These are phyloP conservation scores for Menidia menidia DNA, from an alignment of 2,797 vertebrate species.

Conservation along the genomic window DNA sequence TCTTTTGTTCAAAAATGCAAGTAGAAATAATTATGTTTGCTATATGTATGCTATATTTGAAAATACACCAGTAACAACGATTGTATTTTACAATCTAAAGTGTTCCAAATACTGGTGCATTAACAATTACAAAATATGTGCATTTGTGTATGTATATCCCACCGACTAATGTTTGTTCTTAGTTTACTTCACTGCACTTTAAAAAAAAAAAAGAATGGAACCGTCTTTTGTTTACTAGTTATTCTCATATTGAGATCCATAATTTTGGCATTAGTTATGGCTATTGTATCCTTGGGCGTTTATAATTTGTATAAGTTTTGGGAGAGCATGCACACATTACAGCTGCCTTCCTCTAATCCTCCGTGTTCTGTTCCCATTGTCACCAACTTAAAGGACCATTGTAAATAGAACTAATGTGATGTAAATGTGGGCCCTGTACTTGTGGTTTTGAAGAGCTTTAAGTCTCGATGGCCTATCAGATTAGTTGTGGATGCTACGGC, in stretches of 20 bases:
- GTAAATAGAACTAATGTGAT: slow-evolving; percentile 46
- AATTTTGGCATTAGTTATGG: background rate
- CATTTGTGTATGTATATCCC: too few relatives aligned
- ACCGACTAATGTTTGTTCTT: too few relatives aligned
- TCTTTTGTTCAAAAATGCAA: too few relatives aligned
- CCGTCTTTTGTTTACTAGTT: background rate
- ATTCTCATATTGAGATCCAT: slow-evolving; percentile 5
- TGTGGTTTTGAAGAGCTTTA: slow-evolving; percentile 23
- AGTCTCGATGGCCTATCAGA: slow-evolving; percentile 43
- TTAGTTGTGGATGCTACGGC: slow-evolving; percentile 56
- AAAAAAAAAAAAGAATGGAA: background rate
- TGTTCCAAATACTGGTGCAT: too few relatives aligned
- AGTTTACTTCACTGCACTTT: too few relatives aligned
- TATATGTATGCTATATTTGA: too few relatives aligned
- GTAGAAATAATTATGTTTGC: too few relatives aligned
- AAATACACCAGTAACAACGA: too few relatives aligned
- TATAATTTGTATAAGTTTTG: background rate
- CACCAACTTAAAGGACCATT: background rate
- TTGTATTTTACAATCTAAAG: too few relatives aligned
- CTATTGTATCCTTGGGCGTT: background rate
- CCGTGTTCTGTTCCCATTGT: slow-evolving; percentile 13
- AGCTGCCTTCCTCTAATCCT: slow-evolving; percentile 2
- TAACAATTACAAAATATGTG: too few relatives aligned
- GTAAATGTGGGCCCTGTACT: slow-evolving; percentile 42
- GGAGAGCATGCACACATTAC: background rate